Base-by-base conservation (phyloP, 2,797 vertebrate species). In the Pantherophis alleghaniensis region DNA sequence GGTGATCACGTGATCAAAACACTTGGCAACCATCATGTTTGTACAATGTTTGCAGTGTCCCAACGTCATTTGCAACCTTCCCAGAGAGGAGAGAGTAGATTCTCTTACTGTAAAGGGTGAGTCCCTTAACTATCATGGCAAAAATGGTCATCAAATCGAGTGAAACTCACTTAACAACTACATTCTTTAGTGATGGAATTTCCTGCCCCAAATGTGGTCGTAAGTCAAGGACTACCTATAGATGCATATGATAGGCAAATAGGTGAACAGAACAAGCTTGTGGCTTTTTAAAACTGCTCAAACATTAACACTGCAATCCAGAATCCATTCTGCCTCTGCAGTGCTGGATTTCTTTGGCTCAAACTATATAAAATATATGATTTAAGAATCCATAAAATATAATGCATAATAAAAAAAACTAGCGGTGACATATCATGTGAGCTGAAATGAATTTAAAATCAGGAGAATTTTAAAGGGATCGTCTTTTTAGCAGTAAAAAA, bases 341-440 rank as follows among this genome's bases (percentile, higher is more conserved):
- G 5, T 57, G 18, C 18, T 20, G 18, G 4, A 57, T 57, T 57
- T 57, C n/a, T 24, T 20, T 63, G 26, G 13, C 1, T 87, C 12
- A 86, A 51, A 55, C 63, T 69, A 55, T 37, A 37, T 47, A 69
- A 69, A 69, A 60, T 51, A 11, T 14, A 10, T 60, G 5, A 26
- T 7, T n/a, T 20, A 11, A 60, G 6, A 12, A 87, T n/a, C 60
- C 57, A 51, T 28, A n/a, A 60, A 14, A 51, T 91, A 24, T 86
- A 6, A 42, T 86, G 9, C 26, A 59, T 7, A 93, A 79, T 92
- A 11, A 28, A 89, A 92, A 92, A 87, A 90, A 89, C 83, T 91
- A 87, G 87, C 94, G 26, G 91, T 95, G 93, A 26, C 22, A 61
- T 51, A 9, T 47, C 22, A 89, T 42, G 60, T 2, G 9, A 53